Base-by-base conservation (phyloP, 2,888 invertebrate genomes). In the Tuberolachnus salignus region DNA sequence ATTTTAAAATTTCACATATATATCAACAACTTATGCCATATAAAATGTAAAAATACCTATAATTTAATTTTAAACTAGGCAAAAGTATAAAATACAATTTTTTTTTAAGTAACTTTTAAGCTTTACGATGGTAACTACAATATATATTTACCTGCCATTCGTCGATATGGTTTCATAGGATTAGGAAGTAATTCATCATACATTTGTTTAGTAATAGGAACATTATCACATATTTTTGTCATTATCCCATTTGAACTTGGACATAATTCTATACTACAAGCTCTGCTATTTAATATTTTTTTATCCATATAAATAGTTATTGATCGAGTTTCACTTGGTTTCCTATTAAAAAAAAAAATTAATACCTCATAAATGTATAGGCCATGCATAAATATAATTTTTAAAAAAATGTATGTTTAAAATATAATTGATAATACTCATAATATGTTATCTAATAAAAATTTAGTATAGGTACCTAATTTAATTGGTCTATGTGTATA, bases 141-240 rank as follows among this genome's bases (percentile, higher is more conserved):
- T 21, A 21, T 21, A 55, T 21, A 64, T 46, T 59, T 78, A 69
- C 78, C 78, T 59, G 78, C 78, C 78, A 78, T 78, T 59, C 78
- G 55, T 42, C 57, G 69, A 51, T 55, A 78, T 34, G 67, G 51
- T 34, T 78, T 78, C 59, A 78, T 51, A 21, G 69, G 78, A 69
- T 69, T 78, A 49, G 78, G 78, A 51, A 69, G 67, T 49, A 78
- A 69, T 23, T 78, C 78, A 59, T 59, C 59, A 61, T 78, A 78
- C 69, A 78, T 78, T 78, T 78, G 57, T 78, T 78, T 59, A 21
- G 51, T 69, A 69, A 78, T 67, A 69, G 78, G 69, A 59, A 78
- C n/a, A 69, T 57, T 42, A 21, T 78, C 49, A 61, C 78, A 78
- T n/a, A 59, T 69, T 69, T 4, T 61, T 49, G 6, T 69, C 10